These are phyloP conservation scores for Melanotaenia pygmaea DNA, from an alignment of 2,797 vertebrate genomes.

Conservation along the genomic window DNA sequence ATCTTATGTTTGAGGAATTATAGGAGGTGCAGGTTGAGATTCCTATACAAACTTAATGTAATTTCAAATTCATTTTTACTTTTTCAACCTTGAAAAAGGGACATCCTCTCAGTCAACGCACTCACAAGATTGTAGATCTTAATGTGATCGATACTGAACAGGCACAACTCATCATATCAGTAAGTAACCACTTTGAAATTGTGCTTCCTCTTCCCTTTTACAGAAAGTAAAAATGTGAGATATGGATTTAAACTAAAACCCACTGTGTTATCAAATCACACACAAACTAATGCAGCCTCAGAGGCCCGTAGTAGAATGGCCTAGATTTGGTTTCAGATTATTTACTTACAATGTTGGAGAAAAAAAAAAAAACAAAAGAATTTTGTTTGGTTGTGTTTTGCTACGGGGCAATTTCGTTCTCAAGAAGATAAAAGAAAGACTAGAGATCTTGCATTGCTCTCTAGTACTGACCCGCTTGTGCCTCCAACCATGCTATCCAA, in stretches of 20 bases:
- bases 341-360: conserved; percentile 14
- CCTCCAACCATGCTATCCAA: conserved; percentile 46
- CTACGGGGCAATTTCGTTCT: conserved; percentile 45
- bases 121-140: neutral
- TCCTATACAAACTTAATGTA: neutral
- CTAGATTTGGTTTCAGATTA: conserved; percentile 11
- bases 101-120: too few relatives aligned
- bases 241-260: conserved; percentile 1
- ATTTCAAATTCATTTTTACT: neutral
- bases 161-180: conserved; percentile 60
- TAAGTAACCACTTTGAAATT: conserved; percentile 56
- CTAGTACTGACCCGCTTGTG: conserved; percentile 61
- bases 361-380: neutral
- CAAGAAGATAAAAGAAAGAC: conserved; percentile 12
- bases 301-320: conserved; percentile 3
- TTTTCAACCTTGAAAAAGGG: too few relatives aligned
- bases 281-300: neutral
- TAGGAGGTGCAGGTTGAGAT: too few relatives aligned
- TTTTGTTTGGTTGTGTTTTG: conserved; percentile 15
- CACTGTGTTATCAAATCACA: neutral
- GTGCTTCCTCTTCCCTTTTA: conserved; percentile 13
- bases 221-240: conserved; percentile 17
- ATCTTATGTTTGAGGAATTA: too few relatives aligned
- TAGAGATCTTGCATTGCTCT: conserved; percentile 10
- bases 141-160: conserved; percentile 21